Conservation (phyloP, 1,140 invertebrate species). For the Tetramorium simillimum region DNA sequence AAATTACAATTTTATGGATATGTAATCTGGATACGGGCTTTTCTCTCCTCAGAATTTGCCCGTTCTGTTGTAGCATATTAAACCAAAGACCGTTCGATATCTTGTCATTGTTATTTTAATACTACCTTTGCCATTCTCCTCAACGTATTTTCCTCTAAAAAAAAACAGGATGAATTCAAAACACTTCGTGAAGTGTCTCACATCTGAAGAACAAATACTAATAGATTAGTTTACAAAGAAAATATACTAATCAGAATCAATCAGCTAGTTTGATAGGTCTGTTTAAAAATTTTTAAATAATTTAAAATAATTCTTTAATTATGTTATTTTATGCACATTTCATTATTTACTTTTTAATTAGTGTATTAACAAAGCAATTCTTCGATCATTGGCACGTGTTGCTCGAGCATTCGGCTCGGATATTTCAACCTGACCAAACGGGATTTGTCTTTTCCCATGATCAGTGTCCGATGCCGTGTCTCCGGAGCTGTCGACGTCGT, state of each 20-base stretch:
- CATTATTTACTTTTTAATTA: slow-evolving; percentile 8
- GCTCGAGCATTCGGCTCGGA: slow-evolving; percentile 13
- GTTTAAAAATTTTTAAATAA: neutral
- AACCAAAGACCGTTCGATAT: slow-evolving; percentile 81
- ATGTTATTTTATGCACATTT: neutral
- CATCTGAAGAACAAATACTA: neutral
- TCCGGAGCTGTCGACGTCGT: slow-evolving; percentile 65
- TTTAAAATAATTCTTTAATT: neutral
- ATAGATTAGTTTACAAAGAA: neutral
- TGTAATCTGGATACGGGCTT: slow-evolving; percentile 74
- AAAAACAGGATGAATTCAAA: neutral
- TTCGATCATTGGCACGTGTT: slow-evolving; percentile 36
- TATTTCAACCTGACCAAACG: slow-evolving; percentile 51
- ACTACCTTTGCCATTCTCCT: neutral
- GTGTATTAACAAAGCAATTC: slow-evolving; percentile 35
- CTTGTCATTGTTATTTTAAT: slow-evolving; percentile 35
- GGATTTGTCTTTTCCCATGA: slow-evolving; percentile 72
- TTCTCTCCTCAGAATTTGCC: slow-evolving; percentile 58
- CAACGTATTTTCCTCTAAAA: neutral
- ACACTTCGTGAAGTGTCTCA: neutral
- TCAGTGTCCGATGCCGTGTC: slow-evolving; percentile 66
- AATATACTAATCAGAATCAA: neutral
- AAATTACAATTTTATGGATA: slow-evolving; percentile 76
- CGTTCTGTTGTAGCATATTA: slow-evolving; percentile 82
- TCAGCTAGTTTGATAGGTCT: neutral